These are phyloP conservation scores for Fregetta grallaria DNA, from an alignment of 2,113 vertebrate genomes.

Conservation along the genomic window DNA sequence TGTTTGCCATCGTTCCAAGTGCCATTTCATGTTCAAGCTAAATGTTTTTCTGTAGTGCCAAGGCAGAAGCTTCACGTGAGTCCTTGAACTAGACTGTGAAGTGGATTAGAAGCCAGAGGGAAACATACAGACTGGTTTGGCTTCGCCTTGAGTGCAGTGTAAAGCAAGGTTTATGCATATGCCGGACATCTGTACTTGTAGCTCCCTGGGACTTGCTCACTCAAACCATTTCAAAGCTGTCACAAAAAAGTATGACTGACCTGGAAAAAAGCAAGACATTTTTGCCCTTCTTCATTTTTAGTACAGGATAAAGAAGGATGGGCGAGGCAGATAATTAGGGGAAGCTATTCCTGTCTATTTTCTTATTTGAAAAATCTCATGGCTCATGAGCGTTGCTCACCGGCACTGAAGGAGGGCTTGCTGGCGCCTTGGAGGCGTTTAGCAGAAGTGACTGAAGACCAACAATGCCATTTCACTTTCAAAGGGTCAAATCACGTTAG, in stretches of 20 bases:
- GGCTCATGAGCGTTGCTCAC: background rate
- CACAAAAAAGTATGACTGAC: background rate
- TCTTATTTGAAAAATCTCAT: background rate
- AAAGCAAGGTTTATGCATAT: background rate
- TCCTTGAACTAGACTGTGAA: background rate
- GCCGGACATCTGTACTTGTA: background rate
- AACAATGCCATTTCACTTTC: background rate
- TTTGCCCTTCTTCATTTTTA: background rate
- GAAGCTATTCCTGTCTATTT: background rate
- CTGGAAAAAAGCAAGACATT: background rate
- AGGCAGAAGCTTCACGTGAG: background rate
- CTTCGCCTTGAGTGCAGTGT: background rate
- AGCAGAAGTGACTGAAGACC: background rate
- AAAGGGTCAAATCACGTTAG: background rate
- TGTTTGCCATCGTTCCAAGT: background rate
- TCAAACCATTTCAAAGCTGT: background rate
- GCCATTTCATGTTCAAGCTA: background rate
- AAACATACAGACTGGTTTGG: background rate
- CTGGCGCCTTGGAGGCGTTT: background rate
- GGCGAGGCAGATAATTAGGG: background rate
- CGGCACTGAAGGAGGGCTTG: background rate
- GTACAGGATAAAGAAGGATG: background rate
- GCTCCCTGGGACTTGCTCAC: background rate
- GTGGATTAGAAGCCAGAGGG: background rate
- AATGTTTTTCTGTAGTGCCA: background rate